Evolutionary conservation across 2,797 vertebrate genomes (phyloP).

Genomic region (Gastrophryne carolinensis): DNA sequence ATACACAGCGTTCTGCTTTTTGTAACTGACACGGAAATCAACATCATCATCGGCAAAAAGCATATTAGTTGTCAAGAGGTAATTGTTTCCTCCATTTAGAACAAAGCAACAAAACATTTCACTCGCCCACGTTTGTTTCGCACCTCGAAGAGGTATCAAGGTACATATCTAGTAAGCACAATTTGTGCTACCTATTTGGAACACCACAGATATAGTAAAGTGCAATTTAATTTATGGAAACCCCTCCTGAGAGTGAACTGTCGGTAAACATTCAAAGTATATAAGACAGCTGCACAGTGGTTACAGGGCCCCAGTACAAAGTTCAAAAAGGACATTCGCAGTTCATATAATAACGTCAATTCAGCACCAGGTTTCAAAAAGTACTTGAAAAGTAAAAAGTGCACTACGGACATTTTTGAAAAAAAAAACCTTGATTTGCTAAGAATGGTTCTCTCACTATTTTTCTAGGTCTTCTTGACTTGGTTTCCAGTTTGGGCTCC

Average conservation of each 20-base stretch:
- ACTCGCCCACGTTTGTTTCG: conserved; percentile 31
- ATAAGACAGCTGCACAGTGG: too few relatives aligned
- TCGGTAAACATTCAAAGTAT: background rate
- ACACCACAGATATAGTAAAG: conserved; percentile 9
- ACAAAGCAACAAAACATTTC: conserved; percentile 16
- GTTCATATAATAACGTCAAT: too few relatives aligned
- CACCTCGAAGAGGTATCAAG: conserved; percentile 38
- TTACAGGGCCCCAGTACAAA: too few relatives aligned
- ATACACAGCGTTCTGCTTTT: background rate
- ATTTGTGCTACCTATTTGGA: conserved; percentile 23
- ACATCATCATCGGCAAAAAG: conserved; percentile 23
- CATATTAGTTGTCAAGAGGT: conserved; percentile 32
- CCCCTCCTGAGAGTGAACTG: background rate
- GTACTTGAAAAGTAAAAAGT: too few relatives aligned
- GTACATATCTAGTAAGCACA: background rate
- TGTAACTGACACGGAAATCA: conserved; percentile 7
- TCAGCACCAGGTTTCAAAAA: too few relatives aligned
- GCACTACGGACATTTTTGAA: too few relatives aligned
- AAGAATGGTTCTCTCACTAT: too few relatives aligned
- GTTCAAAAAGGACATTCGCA: too few relatives aligned
- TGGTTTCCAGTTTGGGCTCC: too few relatives aligned
- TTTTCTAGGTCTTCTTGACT: too few relatives aligned
- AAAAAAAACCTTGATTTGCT: too few relatives aligned
- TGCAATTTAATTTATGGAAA: background rate
- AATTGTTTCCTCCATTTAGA: conserved; percentile 41